Evolutionary conservation across 2,888 invertebrate genomes (phyloP).

Genomic region (Heliconius ismenius): DNA sequence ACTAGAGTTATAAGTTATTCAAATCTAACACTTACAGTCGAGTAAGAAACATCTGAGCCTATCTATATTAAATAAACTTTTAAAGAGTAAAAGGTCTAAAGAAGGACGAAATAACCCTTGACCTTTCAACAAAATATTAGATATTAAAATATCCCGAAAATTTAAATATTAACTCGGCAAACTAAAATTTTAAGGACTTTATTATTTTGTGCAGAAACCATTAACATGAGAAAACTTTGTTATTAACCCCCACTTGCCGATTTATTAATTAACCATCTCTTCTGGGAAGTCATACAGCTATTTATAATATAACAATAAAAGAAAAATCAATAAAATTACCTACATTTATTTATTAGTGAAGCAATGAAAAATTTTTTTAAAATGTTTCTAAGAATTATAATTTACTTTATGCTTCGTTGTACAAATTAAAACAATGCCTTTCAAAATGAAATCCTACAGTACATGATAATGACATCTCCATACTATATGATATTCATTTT

Average conservation of each 20-base stretch:
- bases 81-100: conserved; percentile 22
- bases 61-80: conserved; percentile 19
- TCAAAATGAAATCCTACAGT: background rate
- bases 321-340: background rate
- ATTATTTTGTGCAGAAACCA: conserved; percentile 30
- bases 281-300: background rate
- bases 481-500: background rate
- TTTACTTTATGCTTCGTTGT: background rate
- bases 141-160: conserved; percentile 38
- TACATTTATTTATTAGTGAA: background rate
- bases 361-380: background rate
- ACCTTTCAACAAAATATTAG: conserved; percentile 36
- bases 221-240: conserved; percentile 31
- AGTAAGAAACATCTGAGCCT: background rate
- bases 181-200: conserved; percentile 33
- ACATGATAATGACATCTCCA: background rate
- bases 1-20: conserved; percentile 23
- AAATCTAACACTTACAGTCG: conserved; percentile 29
- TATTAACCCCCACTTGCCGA: conserved; percentile 22
- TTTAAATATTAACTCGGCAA: conserved; percentile 36
- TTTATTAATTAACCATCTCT: conserved; percentile 18
- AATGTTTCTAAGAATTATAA: background rate
- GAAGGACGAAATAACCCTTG: conserved; percentile 30
- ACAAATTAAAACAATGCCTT: background rate
- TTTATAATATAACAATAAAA: background rate